Conservation (phyloP, 2,797 vertebrate genomes). For the Semaprochilodus insignis region DNA sequence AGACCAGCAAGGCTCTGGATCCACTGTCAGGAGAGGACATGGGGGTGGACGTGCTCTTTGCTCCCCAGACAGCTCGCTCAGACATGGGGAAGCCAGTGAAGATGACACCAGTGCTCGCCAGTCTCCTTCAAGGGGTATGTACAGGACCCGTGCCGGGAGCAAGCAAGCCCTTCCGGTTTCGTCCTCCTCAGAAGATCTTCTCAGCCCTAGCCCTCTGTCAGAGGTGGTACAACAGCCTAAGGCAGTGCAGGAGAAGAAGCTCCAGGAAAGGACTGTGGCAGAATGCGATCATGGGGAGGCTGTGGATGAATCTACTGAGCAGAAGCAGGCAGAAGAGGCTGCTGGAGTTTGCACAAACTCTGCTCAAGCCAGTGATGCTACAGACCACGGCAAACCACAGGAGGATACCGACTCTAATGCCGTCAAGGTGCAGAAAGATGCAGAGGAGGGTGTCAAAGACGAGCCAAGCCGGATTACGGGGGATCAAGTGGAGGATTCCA, state of each 20-base stretch:
- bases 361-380: constrained; percentile 59
- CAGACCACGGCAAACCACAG: constrained; percentile 53
- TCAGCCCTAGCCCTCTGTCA: constrained; percentile 72
- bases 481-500: constrained; percentile 75
- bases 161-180: constrained; percentile 73
- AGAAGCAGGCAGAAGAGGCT: constrained; percentile 66
- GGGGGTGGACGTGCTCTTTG: constrained; percentile 78
- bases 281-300: constrained; percentile 52
- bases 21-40: constrained; percentile 74
- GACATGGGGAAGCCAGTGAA: constrained; percentile 78
- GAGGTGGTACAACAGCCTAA: constrained; percentile 63
- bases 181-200: constrained; percentile 79
- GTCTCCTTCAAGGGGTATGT: constrained; percentile 72
- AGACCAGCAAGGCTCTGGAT: constrained; percentile 73
- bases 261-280: constrained; percentile 65
- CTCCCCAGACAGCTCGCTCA: constrained; percentile 80
- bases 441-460: constrained; percentile 57
- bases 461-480: constrained; percentile 58
- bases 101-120: constrained; percentile 77
- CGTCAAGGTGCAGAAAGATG: constrained; percentile 61
- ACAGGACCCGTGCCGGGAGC: constrained; percentile 67
- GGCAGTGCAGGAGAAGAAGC: constrained; percentile 52
- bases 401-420: constrained; percentile 58
- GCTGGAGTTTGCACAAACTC: constrained; percentile 59
- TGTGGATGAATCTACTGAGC: constrained; percentile 71